Conservation (phyloP, 2,888 invertebrate species). For the Ochropleura plecta region DNA sequence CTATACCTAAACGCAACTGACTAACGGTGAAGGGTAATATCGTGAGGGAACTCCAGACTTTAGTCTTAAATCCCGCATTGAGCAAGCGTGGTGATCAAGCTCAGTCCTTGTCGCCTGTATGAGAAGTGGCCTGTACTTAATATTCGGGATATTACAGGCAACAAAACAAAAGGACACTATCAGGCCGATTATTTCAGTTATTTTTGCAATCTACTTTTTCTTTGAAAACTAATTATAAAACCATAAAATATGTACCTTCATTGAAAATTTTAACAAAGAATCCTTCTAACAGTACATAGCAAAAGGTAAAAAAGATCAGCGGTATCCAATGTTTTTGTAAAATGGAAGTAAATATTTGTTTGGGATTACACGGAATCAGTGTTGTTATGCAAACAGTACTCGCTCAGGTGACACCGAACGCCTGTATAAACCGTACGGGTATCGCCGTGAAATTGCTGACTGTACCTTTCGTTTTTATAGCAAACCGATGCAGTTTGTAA, state of each 20-base stretch:
- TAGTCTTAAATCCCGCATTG: no score
- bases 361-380: constrained; percentile 75
- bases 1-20: no score
- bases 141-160: no score
- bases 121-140: no score
- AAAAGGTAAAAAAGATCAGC: constrained; percentile 57
- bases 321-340: constrained; percentile 67
- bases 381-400: constrained; percentile 67
- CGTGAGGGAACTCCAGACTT: no score
- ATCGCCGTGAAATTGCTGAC: constrained; percentile 56
- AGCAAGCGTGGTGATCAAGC: no score
- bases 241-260: neutral
- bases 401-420: constrained; percentile 60
- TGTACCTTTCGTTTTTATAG: constrained; percentile 56
- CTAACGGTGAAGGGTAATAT: no score
- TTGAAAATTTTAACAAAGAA: neutral
- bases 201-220: no score
- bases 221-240: neutral
- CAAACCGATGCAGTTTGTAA: constrained; percentile 49
- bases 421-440: constrained; percentile 36
- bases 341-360: constrained; percentile 78
- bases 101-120: no score
- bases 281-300: constrained; percentile 23
- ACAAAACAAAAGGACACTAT: neutral
- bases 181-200: no score